Evolutionary conservation across 2,888 invertebrate species (phyloP).

Genomic region (Lepidocyrtinus sp.): DNA sequence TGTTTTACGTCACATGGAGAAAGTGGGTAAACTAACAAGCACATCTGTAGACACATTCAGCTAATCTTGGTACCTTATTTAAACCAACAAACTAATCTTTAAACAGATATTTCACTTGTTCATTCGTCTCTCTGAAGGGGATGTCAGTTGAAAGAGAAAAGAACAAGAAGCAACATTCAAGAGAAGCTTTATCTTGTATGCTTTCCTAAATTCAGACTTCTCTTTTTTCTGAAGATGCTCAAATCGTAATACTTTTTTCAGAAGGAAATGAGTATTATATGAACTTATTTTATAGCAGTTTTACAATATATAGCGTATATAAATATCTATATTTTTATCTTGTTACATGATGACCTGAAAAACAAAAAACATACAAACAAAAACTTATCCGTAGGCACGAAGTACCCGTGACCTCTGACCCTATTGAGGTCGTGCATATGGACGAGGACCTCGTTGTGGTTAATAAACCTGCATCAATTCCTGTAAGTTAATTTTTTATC

Average conservation of each 20-base stretch:
- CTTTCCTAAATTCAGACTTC: too few relatives aligned
- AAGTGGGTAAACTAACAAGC: too few relatives aligned
- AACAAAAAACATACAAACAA: background rate
- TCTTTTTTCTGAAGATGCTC: too few relatives aligned
- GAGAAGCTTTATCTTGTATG: too few relatives aligned
- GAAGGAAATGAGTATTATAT: background rate
- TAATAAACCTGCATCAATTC: conserved; percentile 99
- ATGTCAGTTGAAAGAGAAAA: too few relatives aligned
- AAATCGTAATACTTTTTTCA: too few relatives aligned
- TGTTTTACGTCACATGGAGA: background rate
- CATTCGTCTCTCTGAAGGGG: conserved; percentile 1
- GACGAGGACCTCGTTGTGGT: conserved; percentile 99
- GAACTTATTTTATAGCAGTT: conserved; percentile 9
- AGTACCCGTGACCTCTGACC: conserved; percentile 97
- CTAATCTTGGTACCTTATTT: background rate
- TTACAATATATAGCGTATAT: too few relatives aligned
- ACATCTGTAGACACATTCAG: too few relatives aligned
- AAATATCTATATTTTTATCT: too few relatives aligned
- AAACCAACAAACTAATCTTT: background rate
- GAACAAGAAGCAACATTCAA: too few relatives aligned
- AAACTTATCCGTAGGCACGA: conserved; percentile 87
- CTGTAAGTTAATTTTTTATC: conserved; percentile 83
- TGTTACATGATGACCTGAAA: conserved; percentile 39
- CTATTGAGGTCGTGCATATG: conserved; percentile 97
- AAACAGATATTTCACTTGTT: background rate